Evolutionary conservation across 2,797 vertebrate species (phyloP), one percentile per base, ranked within the genome.

Genomic region (Botia almorhae): DNA sequence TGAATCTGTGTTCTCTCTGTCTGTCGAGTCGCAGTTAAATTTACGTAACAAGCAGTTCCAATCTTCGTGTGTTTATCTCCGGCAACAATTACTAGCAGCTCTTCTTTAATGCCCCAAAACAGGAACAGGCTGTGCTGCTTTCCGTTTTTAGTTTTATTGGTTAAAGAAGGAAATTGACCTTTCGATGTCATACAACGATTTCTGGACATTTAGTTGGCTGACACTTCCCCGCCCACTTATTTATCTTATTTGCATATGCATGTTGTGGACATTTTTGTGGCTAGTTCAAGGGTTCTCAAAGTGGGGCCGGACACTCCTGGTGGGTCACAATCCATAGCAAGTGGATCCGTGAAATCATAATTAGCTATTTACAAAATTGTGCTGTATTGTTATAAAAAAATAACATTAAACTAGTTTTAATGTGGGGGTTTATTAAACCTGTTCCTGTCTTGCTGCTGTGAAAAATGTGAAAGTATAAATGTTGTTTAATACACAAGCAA

Each of bases 121-220:
- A 50, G 19, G 21, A 60, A 50, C 46, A 13, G 26, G 14, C 39
- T 43, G 46, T 17, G 48, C 10, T 33, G 26, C 13, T 13, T 16
- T 55, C 29, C 10, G 26, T 58, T 50, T 48, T 23, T 11, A 17
- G 36, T 23, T 74, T 43, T 61, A 21, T 63, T 48, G 21, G 55
- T 72, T 72, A 33, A 46, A 65, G 53, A 74, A 46, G 46, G 53
- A 33, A 29, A 48, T 76, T 79, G 64, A 73, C 48, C 43, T 23
- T 17, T 12, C 14, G 11, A 51, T 23, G 23, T 48, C 77, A 70
- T 55, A 69, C 36, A 81, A 33, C 26, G 56, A 64, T 50, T 21
- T 2, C 39, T n/a, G 23, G 10, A 26, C 43, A 50, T 29, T 71
- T 55, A 61, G 60, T 67, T n/a, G 17, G 23, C 36, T 26, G 56